These are phyloP conservation scores for Alca torda DNA, from an alignment of 2,797 vertebrate species.

Conservation along the genomic window DNA sequence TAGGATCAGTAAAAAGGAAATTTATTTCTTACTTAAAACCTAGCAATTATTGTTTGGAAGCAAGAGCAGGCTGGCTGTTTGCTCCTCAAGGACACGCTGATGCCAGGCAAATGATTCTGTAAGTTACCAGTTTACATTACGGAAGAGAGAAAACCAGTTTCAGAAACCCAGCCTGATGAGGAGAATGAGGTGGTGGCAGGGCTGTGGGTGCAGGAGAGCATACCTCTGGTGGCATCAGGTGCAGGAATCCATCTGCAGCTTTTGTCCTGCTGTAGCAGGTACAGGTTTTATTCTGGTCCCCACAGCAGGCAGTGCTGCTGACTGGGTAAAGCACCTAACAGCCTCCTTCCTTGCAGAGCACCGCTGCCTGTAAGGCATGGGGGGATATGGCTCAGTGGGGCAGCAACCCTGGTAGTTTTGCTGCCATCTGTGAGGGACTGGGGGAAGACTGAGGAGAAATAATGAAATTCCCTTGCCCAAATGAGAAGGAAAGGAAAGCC, in stretches of 20 bases:
- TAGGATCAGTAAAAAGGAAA: neutral
- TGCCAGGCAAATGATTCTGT: neutral
- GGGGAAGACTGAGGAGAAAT: neutral
- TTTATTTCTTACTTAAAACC: neutral
- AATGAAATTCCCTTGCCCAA: neutral
- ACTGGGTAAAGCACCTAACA: neutral
- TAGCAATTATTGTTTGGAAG: neutral
- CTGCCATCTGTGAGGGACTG: neutral
- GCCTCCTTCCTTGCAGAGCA: neutral
- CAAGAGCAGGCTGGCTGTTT: neutral
- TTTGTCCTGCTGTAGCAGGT: neutral
- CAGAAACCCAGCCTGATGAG: neutral
- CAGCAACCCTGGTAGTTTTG: neutral
- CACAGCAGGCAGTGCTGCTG: fast-evolving
- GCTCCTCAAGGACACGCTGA: neutral
- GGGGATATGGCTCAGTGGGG: neutral
- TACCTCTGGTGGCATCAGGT: neutral
- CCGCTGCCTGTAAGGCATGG: fast-evolving
- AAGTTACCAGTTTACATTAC: neutral
- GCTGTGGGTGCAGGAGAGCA: too few relatives aligned
- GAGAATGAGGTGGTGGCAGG: neutral
- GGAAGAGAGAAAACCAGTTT: neutral
- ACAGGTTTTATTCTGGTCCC: neutral
- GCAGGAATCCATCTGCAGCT: neutral
- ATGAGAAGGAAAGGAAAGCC: neutral